phyloP scores from a whole-genome alignment of 1,140 invertebrate genomes.

The Aphaenogaster ashmeadi region DNA sequence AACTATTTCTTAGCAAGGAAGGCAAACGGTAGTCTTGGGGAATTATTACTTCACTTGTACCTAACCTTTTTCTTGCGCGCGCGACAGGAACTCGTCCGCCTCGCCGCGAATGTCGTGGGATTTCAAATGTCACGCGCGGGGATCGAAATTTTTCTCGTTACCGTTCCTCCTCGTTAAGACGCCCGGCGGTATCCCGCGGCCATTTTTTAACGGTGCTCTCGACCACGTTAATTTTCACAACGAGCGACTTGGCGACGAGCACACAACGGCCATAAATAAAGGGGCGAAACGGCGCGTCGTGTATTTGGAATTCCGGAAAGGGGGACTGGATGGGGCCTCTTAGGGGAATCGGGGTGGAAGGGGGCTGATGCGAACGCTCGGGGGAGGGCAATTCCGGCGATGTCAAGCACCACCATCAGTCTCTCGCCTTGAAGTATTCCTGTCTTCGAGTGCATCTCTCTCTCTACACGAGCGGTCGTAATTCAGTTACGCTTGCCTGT shows the following conservation, averaged over 20 bases:
- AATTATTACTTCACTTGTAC: slow-evolving; percentile 45
- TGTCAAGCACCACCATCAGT: slow-evolving; percentile 59
- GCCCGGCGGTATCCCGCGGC: not conserved
- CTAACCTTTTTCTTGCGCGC: slow-evolving; percentile 6
- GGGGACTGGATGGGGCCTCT: slow-evolving; percentile 9
- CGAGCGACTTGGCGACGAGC: slow-evolving; percentile 33
- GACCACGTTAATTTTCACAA: slow-evolving; percentile 45
- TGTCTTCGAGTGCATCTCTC: slow-evolving; percentile 65
- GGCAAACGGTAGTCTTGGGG: not conserved
- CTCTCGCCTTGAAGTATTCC: slow-evolving; percentile 60
- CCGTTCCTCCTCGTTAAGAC: slow-evolving; percentile 27
- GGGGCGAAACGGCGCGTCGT: slow-evolving; percentile 20
- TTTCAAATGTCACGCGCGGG: slow-evolving; percentile 41
- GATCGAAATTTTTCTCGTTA: slow-evolving; percentile 56
- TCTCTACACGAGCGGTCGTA: slow-evolving; percentile 51
- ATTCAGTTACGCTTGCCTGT: slow-evolving; percentile 56
- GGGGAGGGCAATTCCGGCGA: slow-evolving; percentile 56
- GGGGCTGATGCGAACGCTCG: slow-evolving; percentile 36
- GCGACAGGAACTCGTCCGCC: not conserved
- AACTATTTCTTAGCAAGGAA: slow-evolving; percentile 12
- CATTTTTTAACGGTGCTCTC: slow-evolving; percentile 37
- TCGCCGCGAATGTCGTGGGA: slow-evolving; percentile 6
- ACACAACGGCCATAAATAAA: slow-evolving; percentile 48
- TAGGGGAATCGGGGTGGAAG: not conserved
- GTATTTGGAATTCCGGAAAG: slow-evolving; percentile 55